A percentile compares a stretch with the other conserved stretches of the same genome.
These are phyloP conservation scores for Corythaeola cristata DNA, from an alignment of 2,113 vertebrate genomes.

Conservation along the genomic window DNA sequence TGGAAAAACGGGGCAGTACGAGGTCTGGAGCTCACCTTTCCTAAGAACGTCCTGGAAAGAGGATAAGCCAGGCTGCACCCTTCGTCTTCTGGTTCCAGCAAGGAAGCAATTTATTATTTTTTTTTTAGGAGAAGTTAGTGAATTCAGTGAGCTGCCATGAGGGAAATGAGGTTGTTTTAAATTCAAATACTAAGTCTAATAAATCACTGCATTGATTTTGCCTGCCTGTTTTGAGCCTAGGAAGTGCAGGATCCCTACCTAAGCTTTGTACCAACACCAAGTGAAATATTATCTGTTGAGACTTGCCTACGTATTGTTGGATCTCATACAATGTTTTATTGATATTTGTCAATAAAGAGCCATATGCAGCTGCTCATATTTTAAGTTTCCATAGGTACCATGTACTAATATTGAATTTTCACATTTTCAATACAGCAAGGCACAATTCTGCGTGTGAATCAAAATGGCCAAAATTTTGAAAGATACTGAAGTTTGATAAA, in stretches of 20 bases:
- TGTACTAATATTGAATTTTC: neutral
- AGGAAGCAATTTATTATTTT: neutral
- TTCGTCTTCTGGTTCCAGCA: neutral
- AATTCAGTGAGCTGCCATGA: neutral
- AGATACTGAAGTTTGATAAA: neutral
- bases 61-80: neutral
- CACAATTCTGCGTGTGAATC: neutral
- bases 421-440: neutral
- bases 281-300: neutral
- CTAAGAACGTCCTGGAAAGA: neutral
- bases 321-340: neutral
- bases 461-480: neutral
- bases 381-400: neutral
- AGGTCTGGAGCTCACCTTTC: neutral
- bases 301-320: neutral
- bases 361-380: neutral
- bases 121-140: neutral
- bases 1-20: accelerated
- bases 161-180: neutral
- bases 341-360: neutral
- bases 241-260: neutral
- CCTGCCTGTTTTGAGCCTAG: neutral
- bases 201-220: neutral
- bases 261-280: neutral
- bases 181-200: neutral